A percentile compares a stretch with the other conserved stretches of the same genome.
Conservation (phyloP, 2,888 invertebrate genomes). For the Eristalinus aeneus region DNA sequence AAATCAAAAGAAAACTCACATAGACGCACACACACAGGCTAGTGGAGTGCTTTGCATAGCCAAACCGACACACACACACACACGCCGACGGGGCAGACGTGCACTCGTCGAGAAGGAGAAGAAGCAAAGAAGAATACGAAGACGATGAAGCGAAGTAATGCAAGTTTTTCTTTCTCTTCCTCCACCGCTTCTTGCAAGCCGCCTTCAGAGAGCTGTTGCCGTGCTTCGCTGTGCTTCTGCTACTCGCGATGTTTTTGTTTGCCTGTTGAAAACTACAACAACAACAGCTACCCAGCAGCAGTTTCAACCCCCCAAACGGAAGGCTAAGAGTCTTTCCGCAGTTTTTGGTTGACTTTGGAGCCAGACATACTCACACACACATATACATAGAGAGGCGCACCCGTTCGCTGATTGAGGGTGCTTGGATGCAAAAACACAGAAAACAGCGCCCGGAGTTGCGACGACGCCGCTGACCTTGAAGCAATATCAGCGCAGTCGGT, state of each 20-base stretch:
- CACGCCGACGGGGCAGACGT: background rate
- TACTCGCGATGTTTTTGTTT: background rate
- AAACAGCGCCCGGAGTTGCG: background rate
- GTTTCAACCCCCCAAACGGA: conserved; percentile 50
- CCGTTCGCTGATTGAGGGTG: background rate
- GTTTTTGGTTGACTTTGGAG: conserved; percentile 34
- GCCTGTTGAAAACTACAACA: background rate
- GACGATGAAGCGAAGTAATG: conserved; percentile 52
- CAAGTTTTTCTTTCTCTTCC: conserved; percentile 61
- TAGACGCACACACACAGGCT: conserved; percentile 22
- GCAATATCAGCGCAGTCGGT: conserved; percentile 56
- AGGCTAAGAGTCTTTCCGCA: conserved; percentile 1
- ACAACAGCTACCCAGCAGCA: background rate
- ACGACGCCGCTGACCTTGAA: conserved; percentile 56
- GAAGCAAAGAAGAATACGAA: background rate
- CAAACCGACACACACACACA: conserved; percentile 36
- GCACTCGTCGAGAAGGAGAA: background rate
- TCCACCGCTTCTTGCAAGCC: conserved; percentile 25
- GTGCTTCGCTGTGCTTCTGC: conserved; percentile 8
- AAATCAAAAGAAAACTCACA: conserved; percentile 64
- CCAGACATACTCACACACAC: background rate
- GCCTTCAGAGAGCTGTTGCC: background rate
- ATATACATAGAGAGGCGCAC: background rate
- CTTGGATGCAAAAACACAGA: background rate
- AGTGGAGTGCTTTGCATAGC: conserved; percentile 55